Percentiles rank a stretch among this genome's conserved stretches.
Conservation (phyloP, 2,888 invertebrate genomes). For the Drosophila birchii region DNA sequence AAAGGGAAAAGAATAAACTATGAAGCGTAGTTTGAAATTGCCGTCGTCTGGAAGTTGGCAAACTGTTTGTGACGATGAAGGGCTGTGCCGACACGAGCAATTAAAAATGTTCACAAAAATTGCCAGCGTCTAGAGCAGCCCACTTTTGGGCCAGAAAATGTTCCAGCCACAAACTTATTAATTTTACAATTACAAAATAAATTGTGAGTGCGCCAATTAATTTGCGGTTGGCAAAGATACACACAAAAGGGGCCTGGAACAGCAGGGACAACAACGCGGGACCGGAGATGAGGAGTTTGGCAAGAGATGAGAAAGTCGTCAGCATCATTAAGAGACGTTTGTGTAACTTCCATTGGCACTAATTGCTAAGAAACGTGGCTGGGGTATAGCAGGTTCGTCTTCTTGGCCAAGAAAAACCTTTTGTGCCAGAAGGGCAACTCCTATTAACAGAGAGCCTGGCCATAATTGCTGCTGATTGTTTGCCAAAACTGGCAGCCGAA, state of each 20-base stretch:
- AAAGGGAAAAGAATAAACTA: constrained; percentile 51
- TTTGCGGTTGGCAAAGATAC: constrained; percentile 70
- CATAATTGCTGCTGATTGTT: constrained; percentile 69
- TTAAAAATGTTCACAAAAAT: constrained; percentile 60
- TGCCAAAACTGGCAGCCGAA: constrained; percentile 51
- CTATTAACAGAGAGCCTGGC: constrained; percentile 31
- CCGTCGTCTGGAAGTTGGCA: constrained; percentile 53
- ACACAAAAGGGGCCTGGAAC: constrained; percentile 34
- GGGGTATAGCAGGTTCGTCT: constrained; percentile 18
- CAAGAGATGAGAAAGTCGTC: constrained; percentile 21
- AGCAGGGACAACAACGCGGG: not conserved
- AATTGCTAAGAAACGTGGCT: constrained; percentile 60
- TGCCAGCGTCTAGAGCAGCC: constrained; percentile 4
- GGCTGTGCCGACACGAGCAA: constrained; percentile 62
- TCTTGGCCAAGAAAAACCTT: constrained; percentile 19
- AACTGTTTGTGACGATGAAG: constrained; percentile 51
- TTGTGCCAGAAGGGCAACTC: constrained; percentile 14
- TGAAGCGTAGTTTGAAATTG: constrained; percentile 53
- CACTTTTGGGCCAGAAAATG: constrained; percentile 46
- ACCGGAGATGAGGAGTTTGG: constrained; percentile 4
- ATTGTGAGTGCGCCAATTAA: constrained; percentile 73
- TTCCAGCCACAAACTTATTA: constrained; percentile 67
- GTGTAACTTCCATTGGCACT: constrained; percentile 60
- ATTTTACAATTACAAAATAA: constrained; percentile 75
- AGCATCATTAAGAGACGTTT: constrained; percentile 69